A percentile compares a stretch with the other conserved stretches of the same genome.
These are phyloP conservation scores for Cotesia glomerata DNA, from an alignment of 1,140 invertebrate genomes.

Conservation along the genomic window DNA sequence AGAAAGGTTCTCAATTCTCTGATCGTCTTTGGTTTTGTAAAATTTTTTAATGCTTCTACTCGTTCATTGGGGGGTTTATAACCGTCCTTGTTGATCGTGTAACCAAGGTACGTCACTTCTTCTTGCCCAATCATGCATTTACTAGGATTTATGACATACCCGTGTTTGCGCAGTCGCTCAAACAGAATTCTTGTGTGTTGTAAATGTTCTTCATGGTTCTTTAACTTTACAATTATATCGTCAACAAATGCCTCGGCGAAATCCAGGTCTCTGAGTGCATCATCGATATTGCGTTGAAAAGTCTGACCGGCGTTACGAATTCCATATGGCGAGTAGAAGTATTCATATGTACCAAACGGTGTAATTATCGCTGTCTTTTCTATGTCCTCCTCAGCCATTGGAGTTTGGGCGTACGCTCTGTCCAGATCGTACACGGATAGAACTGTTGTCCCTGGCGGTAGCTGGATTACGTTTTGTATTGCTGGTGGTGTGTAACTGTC, in stretches of 20 bases:
- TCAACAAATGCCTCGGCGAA: constrained; percentile 29
- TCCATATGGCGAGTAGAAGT: constrained; percentile 51
- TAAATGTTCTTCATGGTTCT: constrained; percentile 27
- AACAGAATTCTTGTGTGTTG: constrained; percentile 28
- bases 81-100: constrained; percentile 44
- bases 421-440: constrained; percentile 55
- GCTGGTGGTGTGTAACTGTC: constrained; percentile 45
- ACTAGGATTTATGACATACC: constrained; percentile 13
- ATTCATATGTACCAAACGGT: constrained; percentile 38
- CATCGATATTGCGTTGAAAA: constrained; percentile 40
- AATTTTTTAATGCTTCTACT: constrained; percentile 41
- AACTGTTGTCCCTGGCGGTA: constrained; percentile 39
- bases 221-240: constrained; percentile 32
- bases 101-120: constrained; percentile 40
- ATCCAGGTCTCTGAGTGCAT: constrained; percentile 23
- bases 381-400: constrained; percentile 39
- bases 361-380: constrained; percentile 53
- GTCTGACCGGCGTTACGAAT: constrained; percentile 34
- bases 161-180: constrained; percentile 5
- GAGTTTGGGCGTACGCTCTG: constrained; percentile 58
- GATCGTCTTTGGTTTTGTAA: constrained; percentile 42
- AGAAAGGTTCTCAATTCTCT: constrained; percentile 50
- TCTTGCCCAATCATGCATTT: constrained; percentile 17
- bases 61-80: constrained; percentile 38
- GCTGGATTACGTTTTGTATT: constrained; percentile 47